These are phyloP conservation scores for Archivesica marissinica DNA, from an alignment of 1,140 invertebrate genomes.

Conservation along the genomic window DNA sequence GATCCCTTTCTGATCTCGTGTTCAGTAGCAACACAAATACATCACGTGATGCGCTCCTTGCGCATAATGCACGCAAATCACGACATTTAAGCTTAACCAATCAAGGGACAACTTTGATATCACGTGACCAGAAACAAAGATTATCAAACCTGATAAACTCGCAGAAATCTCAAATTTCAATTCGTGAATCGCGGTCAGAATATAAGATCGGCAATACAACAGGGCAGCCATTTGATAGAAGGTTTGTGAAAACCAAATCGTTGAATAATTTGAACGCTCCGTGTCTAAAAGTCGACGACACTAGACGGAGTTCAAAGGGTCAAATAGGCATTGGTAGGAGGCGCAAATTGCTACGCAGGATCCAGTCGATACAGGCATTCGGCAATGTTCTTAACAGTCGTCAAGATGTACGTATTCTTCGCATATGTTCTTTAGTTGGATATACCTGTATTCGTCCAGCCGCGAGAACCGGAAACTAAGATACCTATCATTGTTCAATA, in stretches of 20 bases:
- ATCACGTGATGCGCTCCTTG: slow-evolving; percentile 18
- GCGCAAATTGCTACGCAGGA: background rate
- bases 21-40: slow-evolving; percentile 27
- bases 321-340: background rate
- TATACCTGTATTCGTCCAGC: no score
- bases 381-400: slow-evolving; percentile 26
- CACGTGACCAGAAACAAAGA: slow-evolving; percentile 43
- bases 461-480: no score
- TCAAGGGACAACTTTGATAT: background rate
- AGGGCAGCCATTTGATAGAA: slow-evolving; percentile 3
- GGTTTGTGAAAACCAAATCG: slow-evolving; percentile 37
- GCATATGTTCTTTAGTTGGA: no score
- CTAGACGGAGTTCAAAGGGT: slow-evolving; percentile 2
- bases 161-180: background rate
- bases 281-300: background rate
- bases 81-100: slow-evolving; percentile 24
- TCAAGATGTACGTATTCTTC: no score
- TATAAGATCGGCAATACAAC: background rate
- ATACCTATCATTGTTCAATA: no score
- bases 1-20: slow-evolving; percentile 51
- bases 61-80: background rate
- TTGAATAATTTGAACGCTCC: slow-evolving; percentile 2
- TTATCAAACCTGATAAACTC: slow-evolving; percentile 5
- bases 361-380: slow-evolving; percentile 40
- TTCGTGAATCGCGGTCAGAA: slow-evolving; percentile 10